Evolutionary conservation across 2,797 vertebrate species (phyloP).

Genomic region (Tragelaphus oryx): DNA sequence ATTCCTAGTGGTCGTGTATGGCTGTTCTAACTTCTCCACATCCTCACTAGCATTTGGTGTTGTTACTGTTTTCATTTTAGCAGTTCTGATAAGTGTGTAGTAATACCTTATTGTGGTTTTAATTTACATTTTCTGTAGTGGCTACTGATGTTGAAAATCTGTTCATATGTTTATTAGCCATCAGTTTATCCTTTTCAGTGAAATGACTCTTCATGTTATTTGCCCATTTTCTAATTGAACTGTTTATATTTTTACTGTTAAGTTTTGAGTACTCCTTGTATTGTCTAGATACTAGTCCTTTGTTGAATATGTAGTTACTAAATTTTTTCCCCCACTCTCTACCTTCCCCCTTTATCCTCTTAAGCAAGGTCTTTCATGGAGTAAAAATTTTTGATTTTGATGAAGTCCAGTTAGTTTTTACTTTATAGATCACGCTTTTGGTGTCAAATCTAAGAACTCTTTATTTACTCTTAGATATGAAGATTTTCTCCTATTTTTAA

Average conservation of each 20-base stretch:
- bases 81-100: not conserved
- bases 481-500: not conserved
- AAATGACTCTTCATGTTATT: not conserved
- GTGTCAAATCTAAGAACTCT: not conserved
- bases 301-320: not conserved
- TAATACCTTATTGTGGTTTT: not conserved
- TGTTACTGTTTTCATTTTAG: not conserved
- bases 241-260: not conserved
- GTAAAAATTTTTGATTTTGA: not conserved
- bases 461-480: not conserved
- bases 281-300: not conserved
- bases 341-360: not conserved
- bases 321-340: not conserved
- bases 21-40: not conserved
- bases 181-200: not conserved
- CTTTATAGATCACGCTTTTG: not conserved
- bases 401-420: not conserved
- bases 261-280: not conserved
- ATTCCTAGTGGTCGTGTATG: not conserved
- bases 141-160: not conserved
- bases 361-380: not conserved
- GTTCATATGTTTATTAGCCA: not conserved
- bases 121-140: not conserved
- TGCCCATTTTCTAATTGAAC: not conserved
- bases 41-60: not conserved